Base-by-base conservation (phyloP, 2,888 invertebrate species). In the Dryomyza anilis region DNA sequence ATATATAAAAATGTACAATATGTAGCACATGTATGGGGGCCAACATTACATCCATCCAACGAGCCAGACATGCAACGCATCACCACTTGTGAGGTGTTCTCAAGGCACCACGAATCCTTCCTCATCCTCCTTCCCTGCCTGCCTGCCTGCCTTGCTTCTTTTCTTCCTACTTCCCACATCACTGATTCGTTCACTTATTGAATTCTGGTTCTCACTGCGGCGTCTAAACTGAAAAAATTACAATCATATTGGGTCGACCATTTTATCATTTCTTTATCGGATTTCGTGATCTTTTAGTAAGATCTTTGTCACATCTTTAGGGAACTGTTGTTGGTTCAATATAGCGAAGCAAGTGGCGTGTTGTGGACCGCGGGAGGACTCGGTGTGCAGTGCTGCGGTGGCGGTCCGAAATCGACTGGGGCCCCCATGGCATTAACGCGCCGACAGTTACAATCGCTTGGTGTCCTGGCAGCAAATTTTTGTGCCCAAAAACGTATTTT, bases 181-280 rank as follows among this genome's bases (percentile, higher is more conserved):
- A n/a, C n/a, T n/a, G n/a, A n/a, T n/a, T n/a, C n/a, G n/a, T n/a
- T n/a, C n/a, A n/a, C n/a, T n/a, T n/a, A n/a, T n/a, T n/a, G n/a
- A n/a, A n/a, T n/a, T n/a, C n/a, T n/a, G n/a, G n/a, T n/a, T n/a
- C n/a, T n/a, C n/a, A n/a, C n/a, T n/a, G n/a, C n/a, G n/a, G n/a
- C n/a, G n/a, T n/a, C 29, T 14, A 29, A 27, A 43, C 21, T 43
- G 39, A 46, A 59, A 48, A 59, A 59, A 79, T 80, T 79, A 78
- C 80, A 80, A 81, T 81, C 80, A 81, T 81, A 81, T 81, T 80
- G 81, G 79, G 82, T 81, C 80, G 80, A 76, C 77, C 80, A 77
- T 81, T 80, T 80, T 80, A 81, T 81, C 81, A 81, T 81, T 79
- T 75, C 79, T 79, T 79, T 79, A 79, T 79, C 79, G 78, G 81